Conservation (phyloP, 2,888 invertebrate species). For the Agonopterix heracliana region DNA sequence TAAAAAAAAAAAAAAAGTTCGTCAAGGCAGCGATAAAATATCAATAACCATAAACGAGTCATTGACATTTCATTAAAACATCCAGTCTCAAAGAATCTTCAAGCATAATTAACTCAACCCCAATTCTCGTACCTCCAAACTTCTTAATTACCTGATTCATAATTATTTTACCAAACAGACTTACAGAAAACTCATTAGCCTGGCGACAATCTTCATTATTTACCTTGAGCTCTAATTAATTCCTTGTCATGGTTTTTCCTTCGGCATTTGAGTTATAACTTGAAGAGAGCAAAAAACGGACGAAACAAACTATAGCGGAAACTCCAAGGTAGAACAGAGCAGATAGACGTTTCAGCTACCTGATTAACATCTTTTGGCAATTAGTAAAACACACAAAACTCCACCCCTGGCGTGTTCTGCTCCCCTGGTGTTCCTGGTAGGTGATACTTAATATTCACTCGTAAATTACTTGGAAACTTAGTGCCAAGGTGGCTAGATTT, state of each 20-base stretch:
- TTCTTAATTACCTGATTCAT: conserved; percentile 67
- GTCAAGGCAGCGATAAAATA: too few species aligned
- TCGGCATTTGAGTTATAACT: conserved; percentile 68
- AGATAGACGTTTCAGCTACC: conserved; percentile 50
- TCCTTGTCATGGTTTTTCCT: conserved; percentile 78
- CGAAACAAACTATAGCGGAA: conserved; percentile 30
- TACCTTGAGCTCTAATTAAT: conserved; percentile 75
- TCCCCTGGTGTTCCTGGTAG: conserved; percentile 73
- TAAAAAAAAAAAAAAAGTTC: too few species aligned
- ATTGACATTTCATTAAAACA: too few species aligned
- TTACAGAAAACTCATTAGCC: conserved; percentile 67
- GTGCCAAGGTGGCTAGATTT: conserved; percentile 58
- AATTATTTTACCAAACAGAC: conserved; percentile 57
- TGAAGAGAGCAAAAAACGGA: conserved; percentile 33
- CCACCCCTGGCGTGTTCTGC: conserved; percentile 74
- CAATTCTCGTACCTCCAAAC: conserved; percentile 31
- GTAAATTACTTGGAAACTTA: conserved; percentile 74
- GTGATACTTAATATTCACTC: conserved; percentile 73
- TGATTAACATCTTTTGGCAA: conserved; percentile 79
- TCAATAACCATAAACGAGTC: too few species aligned
- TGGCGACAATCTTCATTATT: conserved; percentile 74
- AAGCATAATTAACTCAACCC: conserved; percentile 37
- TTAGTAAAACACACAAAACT: conserved; percentile 80
- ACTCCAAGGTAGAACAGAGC: conserved; percentile 29
- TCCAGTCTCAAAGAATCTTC: too few species aligned